phyloP scores from a whole-genome alignment of 2,797 vertebrate genomes.

The Rhincodon typus region DNA sequence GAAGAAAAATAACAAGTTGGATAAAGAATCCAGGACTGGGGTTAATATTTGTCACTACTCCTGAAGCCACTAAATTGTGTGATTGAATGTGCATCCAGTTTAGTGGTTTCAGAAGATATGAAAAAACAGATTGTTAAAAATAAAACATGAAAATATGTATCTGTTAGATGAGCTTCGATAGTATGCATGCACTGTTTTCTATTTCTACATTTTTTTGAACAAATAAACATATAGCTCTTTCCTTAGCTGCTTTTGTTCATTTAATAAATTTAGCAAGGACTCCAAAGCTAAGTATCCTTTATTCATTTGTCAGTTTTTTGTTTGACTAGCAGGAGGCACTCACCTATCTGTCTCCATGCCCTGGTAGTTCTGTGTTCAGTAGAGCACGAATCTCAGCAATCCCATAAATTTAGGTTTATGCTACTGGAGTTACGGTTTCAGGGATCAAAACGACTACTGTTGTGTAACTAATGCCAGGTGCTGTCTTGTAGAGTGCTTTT shows the following conservation, averaged over 20 bases:
- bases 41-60: too few relatives aligned
- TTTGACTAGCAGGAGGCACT: constrained; percentile 45
- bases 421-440: constrained; percentile 18
- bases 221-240: neutral
- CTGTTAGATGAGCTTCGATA: neutral
- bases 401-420: constrained; percentile 47
- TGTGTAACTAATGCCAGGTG: constrained; percentile 21
- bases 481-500: constrained; percentile 28
- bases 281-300: neutral
- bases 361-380: constrained; percentile 49
- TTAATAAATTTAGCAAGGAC: neutral
- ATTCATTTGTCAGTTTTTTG: constrained; percentile 26
- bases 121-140: neutral
- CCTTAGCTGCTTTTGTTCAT: neutral
- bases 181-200: neutral
- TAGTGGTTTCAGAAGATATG: neutral
- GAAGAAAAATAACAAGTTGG: neutral
- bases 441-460: constrained; percentile 32
- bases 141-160: neutral
- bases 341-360: constrained; percentile 55
- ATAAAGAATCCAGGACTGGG: neutral
- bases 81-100: neutral
- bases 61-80: too few relatives aligned
- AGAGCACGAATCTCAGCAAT: constrained; percentile 51
- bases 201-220: neutral